Conservation (phyloP, 37 sponge, comb jelly and placozoan genomes). For the Beroe forskalii region DNA sequence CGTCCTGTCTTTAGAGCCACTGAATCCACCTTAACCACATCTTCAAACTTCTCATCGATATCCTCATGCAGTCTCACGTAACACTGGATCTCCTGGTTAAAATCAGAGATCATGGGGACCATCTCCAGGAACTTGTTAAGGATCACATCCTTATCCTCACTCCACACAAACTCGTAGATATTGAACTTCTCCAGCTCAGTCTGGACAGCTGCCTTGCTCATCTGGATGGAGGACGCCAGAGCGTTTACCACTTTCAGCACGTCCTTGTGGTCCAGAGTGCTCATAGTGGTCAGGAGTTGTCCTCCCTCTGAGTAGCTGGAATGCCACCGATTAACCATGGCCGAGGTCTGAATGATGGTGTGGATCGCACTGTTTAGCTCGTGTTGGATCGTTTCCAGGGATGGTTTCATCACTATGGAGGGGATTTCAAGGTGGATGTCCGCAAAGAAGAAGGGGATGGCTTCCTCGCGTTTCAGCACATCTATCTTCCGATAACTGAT, state of each 20-base stretch:
- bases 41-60: slow-evolving; percentile 19
- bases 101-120: slow-evolving; percentile 43
- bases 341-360: slow-evolving; percentile 11
- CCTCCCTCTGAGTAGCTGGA: slow-evolving; percentile 18
- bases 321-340: neutral
- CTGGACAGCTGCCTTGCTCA: slow-evolving; percentile 44
- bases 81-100: slow-evolving; percentile 58
- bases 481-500: slow-evolving; percentile 44
- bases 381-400: slow-evolving; percentile 65
- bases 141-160: neutral
- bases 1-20: neutral
- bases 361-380: slow-evolving; percentile 65
- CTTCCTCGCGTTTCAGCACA: neutral
- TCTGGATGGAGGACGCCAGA: slow-evolving; percentile 48
- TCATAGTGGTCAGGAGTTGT: slow-evolving; percentile 32
- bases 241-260: slow-evolving; percentile 5
- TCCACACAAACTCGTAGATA: slow-evolving; percentile 27
- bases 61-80: slow-evolving; percentile 33
- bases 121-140: slow-evolving; percentile 14
- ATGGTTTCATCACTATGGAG: slow-evolving; percentile 64
- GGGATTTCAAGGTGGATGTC: slow-evolving; percentile 61
- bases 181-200: slow-evolving; percentile 43
- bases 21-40: slow-evolving; percentile 50
- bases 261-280: slow-evolving; percentile 41
- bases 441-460: slow-evolving; percentile 29